Base-by-base conservation (phyloP, 2,888 invertebrate species). In the Lepeophtheirus nordmannii region DNA sequence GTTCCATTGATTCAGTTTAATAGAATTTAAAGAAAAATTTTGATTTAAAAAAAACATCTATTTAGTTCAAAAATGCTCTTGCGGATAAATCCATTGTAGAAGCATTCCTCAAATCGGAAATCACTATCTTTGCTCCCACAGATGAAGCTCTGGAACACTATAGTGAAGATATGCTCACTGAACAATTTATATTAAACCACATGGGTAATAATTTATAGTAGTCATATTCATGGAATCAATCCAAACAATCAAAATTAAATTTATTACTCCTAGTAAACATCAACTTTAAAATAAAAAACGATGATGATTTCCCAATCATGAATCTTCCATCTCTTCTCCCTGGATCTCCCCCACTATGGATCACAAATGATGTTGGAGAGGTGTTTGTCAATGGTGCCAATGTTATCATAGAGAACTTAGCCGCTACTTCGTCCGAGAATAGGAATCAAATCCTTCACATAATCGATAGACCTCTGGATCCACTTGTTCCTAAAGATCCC, bases 61-160 rank as follows among this genome's bases (percentile, higher is more conserved):
- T 46, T 17, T 17, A 46, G 53, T 46, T 46, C 53, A 46, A 46
- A 46, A 17, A 46, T 17, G 53, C 53, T n/a, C 53, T 46, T 17
- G 14, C 17, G 14, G 53, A 46, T 14, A 46, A 46, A 46, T 17
- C 53, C 14, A 46, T 46, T 46, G 14, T 46, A 8, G 53, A 46
- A 17, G 53, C 53, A 37, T 63, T 22, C 8, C 22, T 63, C 20
- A 41, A 63, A 53, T 46, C 41, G 17, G 63, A 85, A 73, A 83
- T 86, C 73, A 90, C 90, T n/a, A 79, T 91, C 68, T 91, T 91
- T 73, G 90, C 89, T 66, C 90, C 90, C 11, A 88, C 86, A 69
- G 89, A 91, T 77, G 82, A 83, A 70, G 90, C 90, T 68, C 89
- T 90, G 78, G 86, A 87, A 77, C 81, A 82, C 69, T 83, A 82